Evolutionary conservation across 2,113 vertebrate genomes (phyloP), one percentile per base, ranked within the genome.

Genomic region (Turnix velox): DNA sequence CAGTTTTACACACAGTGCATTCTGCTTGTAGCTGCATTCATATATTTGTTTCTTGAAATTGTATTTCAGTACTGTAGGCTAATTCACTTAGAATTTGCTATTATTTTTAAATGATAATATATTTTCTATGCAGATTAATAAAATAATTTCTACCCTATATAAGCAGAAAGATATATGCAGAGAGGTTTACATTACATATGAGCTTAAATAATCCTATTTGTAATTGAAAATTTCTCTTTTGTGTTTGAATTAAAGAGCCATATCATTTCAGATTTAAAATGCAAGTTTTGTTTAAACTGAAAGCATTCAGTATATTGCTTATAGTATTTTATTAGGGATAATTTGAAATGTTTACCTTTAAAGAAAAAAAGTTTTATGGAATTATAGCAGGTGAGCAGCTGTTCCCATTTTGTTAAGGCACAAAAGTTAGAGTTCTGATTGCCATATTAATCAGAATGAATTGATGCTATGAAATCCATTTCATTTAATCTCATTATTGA

Each of bases 401-500:
- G 91, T 96, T 86, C 87, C 95, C 87, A 85, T 92, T 65, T 97
- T 97, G 92, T 96, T 97, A 95, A 94, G 94, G 92, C 94, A 96
- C 96, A 95, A 84, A 97, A 96, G 91, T 95, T 96, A 94, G 85
- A 95, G 68, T 93, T 96, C 46, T 43, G 67, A 96, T 95, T 98
- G 95, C 80, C 82, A 72, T 96, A 95, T 97, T 96, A 94, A 97
- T 94, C 95, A 96, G 94, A 95, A 95, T 94, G 96, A 97, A 96
- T 61, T 88, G 95, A 97, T 94, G 95, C 89, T 97, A 96, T 49
- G 49, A 96, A 98, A 97, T 95, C 96, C 94, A 95, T 97, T 97
- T 97, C 94, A 97, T 97, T 97, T 96, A 97, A 97, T 96, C 89
- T 97, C 95, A 95, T 96, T 97, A 97, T 97, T 97, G 96, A 97